phyloP scores from a whole-genome alignment of 2,797 vertebrate genomes.

The Vipera latastei region DNA sequence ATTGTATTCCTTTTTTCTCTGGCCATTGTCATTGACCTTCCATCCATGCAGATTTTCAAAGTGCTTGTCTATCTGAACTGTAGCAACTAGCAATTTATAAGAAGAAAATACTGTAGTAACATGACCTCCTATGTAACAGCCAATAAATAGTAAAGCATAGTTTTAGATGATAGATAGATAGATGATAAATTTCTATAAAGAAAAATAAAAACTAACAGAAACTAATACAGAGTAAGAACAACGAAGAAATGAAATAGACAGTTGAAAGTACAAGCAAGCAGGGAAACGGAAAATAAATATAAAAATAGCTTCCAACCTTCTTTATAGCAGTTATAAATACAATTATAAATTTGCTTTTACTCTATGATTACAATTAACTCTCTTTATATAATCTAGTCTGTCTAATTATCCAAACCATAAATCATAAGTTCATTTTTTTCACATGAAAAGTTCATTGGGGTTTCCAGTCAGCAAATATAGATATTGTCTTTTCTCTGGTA shows the following conservation, averaged over 20 bases:
- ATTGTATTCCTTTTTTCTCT: background rate
- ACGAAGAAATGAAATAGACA: background rate
- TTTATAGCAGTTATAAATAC: background rate
- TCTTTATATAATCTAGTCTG: background rate
- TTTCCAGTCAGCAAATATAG: background rate
- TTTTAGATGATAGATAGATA: background rate
- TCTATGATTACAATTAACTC: background rate
- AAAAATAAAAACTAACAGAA: background rate
- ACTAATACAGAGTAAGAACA: background rate
- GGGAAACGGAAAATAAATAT: background rate
- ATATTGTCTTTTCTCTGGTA: background rate
- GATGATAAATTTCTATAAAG: background rate
- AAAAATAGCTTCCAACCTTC: background rate
- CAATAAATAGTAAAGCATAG: background rate
- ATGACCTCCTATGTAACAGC: background rate
- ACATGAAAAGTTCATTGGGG: background rate
- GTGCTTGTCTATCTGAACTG: background rate
- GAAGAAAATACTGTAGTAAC: background rate
- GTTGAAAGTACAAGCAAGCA: background rate
- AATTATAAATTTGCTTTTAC: background rate
- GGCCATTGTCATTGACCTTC: background rate
- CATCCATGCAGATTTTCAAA: background rate
- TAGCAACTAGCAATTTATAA: background rate
- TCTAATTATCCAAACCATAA: background rate
- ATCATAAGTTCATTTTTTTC: background rate